Evolutionary conservation across 2,113 vertebrate genomes (phyloP).

Genomic region (Pseudorasbora parva): DNA sequence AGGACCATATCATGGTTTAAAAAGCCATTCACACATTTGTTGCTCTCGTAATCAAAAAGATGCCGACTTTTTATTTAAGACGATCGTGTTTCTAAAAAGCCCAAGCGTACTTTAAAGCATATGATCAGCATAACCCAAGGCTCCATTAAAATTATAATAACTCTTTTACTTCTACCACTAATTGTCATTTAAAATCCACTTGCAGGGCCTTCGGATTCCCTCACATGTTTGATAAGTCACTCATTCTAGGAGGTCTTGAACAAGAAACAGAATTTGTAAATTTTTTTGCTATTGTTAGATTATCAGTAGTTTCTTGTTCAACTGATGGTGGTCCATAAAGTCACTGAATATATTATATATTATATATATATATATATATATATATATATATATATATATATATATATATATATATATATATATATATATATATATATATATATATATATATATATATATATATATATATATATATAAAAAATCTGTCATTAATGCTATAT

Average conservation of each 20-base stretch:
- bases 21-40: conserved; percentile 31
- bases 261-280: background rate
- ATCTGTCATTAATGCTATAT: background rate
- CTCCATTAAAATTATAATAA: conserved; percentile 14
- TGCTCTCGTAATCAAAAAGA: conserved; percentile 12
- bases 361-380: no score
- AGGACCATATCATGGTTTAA: conserved; percentile 27
- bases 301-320: background rate
- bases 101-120: conserved; percentile 3
- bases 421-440: no score
- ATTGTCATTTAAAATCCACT: conserved; percentile 38
- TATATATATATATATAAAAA: no score
- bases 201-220: conserved; percentile 12
- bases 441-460: no score
- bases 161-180: conserved; percentile 26
- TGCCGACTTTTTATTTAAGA: conserved; percentile 13
- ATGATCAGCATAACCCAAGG: background rate
- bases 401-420: no score
- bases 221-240: background rate
- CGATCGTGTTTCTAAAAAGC: background rate
- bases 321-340: background rate
- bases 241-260: background rate
- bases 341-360: background rate
- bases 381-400: no score
- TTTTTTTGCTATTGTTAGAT: background rate